Evolutionary conservation across 2,797 vertebrate genomes (phyloP).

Genomic region (Spondyliosoma cantharus): DNA sequence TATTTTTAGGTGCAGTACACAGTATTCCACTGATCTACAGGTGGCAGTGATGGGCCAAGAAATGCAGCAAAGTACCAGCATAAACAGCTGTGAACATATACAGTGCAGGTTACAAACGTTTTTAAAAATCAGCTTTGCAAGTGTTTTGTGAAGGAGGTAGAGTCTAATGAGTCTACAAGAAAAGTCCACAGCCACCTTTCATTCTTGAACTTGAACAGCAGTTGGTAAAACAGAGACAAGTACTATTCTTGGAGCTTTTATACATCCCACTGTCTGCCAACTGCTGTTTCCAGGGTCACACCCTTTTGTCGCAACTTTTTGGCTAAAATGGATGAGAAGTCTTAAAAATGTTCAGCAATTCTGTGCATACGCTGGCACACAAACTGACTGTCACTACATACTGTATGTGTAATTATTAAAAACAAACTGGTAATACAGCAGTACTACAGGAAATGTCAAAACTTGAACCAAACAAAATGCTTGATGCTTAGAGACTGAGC

Average conservation of each 20-base stretch:
- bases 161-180: not conserved
- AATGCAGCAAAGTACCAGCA: no score
- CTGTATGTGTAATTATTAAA: not conserved
- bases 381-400: not conserved
- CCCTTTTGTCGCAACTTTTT: not conserved
- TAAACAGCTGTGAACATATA: not conserved
- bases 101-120: not conserved
- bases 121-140: not conserved
- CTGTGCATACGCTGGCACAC: not conserved
- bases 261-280: not conserved
- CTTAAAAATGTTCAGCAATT: not conserved
- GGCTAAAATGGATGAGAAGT: not conserved
- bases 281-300: not conserved
- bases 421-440: not conserved
- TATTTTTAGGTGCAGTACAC: not conserved
- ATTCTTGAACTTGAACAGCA: slow-evolving; percentile 3
- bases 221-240: not conserved
- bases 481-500: not conserved
- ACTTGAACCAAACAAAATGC: not conserved
- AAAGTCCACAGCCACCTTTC: not conserved
- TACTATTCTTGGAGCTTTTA: not conserved
- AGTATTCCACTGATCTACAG: no score
- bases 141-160: not conserved
- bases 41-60: no score
- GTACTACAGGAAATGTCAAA: not conserved